phyloP scores from a whole-genome alignment of 2,888 invertebrate genomes.

The Perithous albicinctus region DNA sequence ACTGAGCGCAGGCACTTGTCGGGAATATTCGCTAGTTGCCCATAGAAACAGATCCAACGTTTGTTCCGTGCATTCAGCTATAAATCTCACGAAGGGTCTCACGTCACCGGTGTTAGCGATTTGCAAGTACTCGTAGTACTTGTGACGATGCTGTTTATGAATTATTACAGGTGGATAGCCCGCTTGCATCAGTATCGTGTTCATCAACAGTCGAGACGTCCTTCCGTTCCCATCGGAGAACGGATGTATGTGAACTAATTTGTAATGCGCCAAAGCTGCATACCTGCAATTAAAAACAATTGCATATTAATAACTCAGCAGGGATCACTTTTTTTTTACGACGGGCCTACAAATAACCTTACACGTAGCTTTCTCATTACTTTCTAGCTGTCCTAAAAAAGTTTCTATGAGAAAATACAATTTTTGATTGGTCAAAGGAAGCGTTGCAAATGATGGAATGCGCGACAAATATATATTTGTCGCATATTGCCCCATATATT shows the following conservation, averaged over 20 bases:
- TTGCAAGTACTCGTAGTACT: constrained; percentile 95
- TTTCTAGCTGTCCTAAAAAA: too few relatives aligned
- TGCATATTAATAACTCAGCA: background rate
- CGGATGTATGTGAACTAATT: constrained; percentile 98
- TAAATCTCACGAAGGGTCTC: constrained; percentile 97
- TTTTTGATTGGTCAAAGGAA: too few relatives aligned
- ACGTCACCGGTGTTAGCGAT: constrained; percentile 97
- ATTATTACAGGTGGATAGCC: constrained; percentile 98
- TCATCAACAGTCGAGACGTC: constrained; percentile 98
- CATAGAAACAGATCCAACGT: constrained; percentile 95
- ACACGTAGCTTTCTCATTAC: too few relatives aligned
- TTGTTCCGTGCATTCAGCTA: constrained; percentile 96
- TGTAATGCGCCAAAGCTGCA: constrained; percentile 98
- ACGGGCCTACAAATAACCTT: too few relatives aligned
- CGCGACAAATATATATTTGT: too few relatives aligned
- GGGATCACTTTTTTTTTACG: background rate
- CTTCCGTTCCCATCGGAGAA: constrained; percentile 99
- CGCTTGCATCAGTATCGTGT: constrained; percentile 96
- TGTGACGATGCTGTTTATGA: constrained; percentile 92
- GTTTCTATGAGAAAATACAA: too few relatives aligned
- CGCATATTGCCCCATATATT: too few relatives aligned
- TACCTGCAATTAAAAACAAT: constrained; percentile 86
- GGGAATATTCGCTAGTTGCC: constrained; percentile 91
- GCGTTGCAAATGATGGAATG: too few relatives aligned
- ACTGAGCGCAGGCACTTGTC: constrained; percentile 89